Percentiles rank a stretch among this genome's conserved stretches.
Conservation (phyloP, 2,888 invertebrate genomes). For the Norana najaformis region DNA sequence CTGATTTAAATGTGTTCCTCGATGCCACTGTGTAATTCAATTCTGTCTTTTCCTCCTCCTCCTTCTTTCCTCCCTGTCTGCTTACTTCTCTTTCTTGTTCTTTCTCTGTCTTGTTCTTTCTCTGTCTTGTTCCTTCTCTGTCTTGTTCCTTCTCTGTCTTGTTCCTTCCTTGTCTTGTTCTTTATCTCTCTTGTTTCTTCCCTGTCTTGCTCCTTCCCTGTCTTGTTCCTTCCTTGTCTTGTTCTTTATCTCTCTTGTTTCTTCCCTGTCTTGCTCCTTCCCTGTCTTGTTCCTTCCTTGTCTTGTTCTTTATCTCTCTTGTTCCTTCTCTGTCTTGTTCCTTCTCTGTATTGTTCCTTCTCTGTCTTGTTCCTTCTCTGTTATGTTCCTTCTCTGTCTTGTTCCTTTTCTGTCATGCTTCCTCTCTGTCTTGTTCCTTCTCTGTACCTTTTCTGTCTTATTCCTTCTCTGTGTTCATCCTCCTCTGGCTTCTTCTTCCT, state of each 20-base stretch:
- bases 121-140: neutral
- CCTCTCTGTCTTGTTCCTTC: neutral
- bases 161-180: neutral
- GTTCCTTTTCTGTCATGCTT: too few species aligned
- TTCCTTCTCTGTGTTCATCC: neutral
- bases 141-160: neutral
- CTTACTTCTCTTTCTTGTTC: neutral
- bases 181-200: neutral
- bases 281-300: neutral
- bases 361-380: neutral
- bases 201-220: too few species aligned
- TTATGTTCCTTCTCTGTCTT: too few species aligned
- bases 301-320: neutral
- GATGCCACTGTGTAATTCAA: too few species aligned
- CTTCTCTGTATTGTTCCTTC: neutral
- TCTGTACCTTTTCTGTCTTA: neutral
- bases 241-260: too few species aligned
- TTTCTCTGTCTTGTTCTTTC: neutral
- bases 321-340: neutral
- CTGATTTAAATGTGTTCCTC: too few species aligned
- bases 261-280: neutral
- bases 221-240: too few species aligned
- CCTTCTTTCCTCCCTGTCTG: neutral
- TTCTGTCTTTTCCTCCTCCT: neutral
- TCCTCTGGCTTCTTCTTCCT: too few species aligned